phyloP scores from a whole-genome alignment of 2,113 vertebrate species.

The Ptyas mucosa region DNA sequence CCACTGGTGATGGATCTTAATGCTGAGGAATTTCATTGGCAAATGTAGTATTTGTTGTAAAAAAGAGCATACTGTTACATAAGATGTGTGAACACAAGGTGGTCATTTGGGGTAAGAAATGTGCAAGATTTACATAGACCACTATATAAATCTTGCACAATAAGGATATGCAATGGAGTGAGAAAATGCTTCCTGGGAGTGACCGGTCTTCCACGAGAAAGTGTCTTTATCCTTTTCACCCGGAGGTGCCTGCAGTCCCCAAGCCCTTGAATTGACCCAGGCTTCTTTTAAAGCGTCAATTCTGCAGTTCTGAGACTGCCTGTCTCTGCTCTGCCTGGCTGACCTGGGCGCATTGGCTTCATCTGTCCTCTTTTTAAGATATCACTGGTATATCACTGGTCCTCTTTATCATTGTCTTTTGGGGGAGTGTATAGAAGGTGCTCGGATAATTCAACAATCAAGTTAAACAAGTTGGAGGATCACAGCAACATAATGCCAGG shows the following conservation, averaged over 20 bases:
- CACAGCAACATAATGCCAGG: neutral
- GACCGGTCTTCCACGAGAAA: neutral
- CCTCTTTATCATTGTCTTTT: neutral
- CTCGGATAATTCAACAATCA: neutral
- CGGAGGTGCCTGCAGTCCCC: neutral
- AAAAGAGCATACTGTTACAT: neutral
- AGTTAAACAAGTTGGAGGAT: neutral
- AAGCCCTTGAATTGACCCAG: neutral
- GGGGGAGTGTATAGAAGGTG: neutral
- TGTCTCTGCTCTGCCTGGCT: too few relatives aligned
- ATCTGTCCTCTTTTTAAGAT: neutral
- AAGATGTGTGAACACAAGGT: neutral
- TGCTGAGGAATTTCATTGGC: neutral
- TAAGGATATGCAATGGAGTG: neutral
- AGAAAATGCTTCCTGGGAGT: neutral
- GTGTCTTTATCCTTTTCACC: neutral
- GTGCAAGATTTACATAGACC: too few relatives aligned
- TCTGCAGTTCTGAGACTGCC: too few relatives aligned
- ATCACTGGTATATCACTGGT: neutral
- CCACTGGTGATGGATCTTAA: neutral
- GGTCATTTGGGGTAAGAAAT: neutral
- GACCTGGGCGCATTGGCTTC: rapidly evolving
- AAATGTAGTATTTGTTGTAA: neutral
- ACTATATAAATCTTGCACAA: neutral
- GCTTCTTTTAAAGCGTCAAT: too few relatives aligned